Conservation (phyloP, 2,797 vertebrate genomes). For the Myripristis murdjan region DNA sequence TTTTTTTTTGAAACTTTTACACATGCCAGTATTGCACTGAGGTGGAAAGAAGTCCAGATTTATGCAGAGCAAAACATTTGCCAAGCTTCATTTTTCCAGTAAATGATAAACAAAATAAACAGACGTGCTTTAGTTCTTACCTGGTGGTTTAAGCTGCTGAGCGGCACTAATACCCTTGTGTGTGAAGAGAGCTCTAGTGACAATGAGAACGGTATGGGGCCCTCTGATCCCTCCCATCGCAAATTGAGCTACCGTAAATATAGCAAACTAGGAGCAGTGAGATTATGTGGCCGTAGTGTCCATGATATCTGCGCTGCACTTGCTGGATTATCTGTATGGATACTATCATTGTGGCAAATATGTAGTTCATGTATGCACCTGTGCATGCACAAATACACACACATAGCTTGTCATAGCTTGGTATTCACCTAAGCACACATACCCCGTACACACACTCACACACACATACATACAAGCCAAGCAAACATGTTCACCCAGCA, state of each 20-base stretch:
- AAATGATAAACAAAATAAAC: constrained; percentile 15
- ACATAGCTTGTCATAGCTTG: background rate
- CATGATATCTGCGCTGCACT: background rate
- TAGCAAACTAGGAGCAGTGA: constrained; percentile 38
- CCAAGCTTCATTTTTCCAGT: rapidly evolving
- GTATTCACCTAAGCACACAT: background rate
- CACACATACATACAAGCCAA: background rate
- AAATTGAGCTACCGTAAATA: constrained; percentile 72
- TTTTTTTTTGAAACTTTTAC: constrained; percentile 43
- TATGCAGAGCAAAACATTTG: too few relatives aligned
- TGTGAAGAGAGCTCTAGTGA: constrained; percentile 49
- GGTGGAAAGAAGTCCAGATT: rapidly evolving
- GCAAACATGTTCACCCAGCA: background rate
- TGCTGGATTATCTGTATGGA: background rate
- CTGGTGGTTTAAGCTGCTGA: constrained; percentile 66
- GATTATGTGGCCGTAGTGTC: constrained; percentile 14
- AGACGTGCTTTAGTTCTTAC: constrained; percentile 55
- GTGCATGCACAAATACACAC: background rate
- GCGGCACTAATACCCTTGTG: constrained; percentile 61
- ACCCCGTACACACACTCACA: background rate
- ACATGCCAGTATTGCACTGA: background rate
- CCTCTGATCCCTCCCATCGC: constrained; percentile 64
- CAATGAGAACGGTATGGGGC: constrained; percentile 63
- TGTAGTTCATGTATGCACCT: constrained; percentile 4
- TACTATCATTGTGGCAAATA: background rate